Percentiles rank a stretch among this genome's conserved stretches.
Conservation (phyloP, 37 sponge, comb jelly and placozoan species). For the Mnemiopsis leidyi region DNA sequence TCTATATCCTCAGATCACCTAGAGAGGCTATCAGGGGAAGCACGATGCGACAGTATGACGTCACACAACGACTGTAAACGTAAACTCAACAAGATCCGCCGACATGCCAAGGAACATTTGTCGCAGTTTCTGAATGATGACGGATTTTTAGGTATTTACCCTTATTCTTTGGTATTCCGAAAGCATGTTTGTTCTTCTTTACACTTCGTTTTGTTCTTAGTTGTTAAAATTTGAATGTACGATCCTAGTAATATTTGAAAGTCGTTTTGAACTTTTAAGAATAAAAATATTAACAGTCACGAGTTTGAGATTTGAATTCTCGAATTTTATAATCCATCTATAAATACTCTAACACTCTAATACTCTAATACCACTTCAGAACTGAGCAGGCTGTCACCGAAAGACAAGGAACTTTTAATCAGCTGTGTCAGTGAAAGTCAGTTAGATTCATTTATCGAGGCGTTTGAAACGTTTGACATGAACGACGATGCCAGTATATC, state of each 20-base stretch:
- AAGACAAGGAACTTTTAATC: background rate
- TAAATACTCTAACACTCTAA: no score
- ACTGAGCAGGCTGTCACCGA: background rate
- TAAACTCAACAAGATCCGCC: background rate
- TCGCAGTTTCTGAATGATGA: slow-evolving; percentile 9
- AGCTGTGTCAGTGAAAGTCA: slow-evolving; percentile 26
- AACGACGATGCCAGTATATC: slow-evolving; percentile 20
- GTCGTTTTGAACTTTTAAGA: no score
- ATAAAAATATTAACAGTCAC: no score
- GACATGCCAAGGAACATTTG: background rate
- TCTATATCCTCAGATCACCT: no score
- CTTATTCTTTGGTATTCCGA: no score
- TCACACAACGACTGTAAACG: slow-evolving; percentile 13
- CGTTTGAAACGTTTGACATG: slow-evolving; percentile 3
- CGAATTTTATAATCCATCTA: no score
- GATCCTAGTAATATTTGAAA: no score
- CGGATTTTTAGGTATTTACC: background rate
- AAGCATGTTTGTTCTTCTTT: no score
- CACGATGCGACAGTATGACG: slow-evolving; percentile 12
- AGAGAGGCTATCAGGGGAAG: background rate
- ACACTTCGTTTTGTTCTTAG: no score
- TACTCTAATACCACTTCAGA: background rate
- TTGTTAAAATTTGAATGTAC: no score
- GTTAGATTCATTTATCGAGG: background rate
- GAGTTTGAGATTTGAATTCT: no score